Conservation (phyloP, 2,113 vertebrate genomes). For the Phalacrocorax aristotelis region DNA sequence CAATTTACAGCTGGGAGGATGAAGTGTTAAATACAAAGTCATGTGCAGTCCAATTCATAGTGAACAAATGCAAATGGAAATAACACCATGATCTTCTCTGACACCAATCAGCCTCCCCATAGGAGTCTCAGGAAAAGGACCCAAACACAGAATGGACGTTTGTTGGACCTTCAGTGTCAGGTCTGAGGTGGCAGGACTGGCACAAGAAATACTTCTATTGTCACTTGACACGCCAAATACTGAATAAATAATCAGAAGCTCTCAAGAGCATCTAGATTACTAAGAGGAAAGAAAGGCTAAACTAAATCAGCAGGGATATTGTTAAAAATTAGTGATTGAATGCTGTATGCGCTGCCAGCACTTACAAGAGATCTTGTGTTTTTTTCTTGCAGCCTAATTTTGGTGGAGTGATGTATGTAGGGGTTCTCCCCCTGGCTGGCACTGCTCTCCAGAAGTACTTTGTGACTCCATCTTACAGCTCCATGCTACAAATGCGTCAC, state of each 20-base stretch:
- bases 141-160: neutral
- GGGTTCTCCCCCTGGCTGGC: neutral
- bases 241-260: neutral
- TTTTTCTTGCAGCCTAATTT: constrained; percentile 4
- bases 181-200: neutral
- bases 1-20: neutral
- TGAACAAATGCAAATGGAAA: neutral
- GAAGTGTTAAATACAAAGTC: neutral
- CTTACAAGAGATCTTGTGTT: neutral
- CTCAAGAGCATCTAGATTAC: neutral
- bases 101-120: neutral
- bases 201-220: neutral
- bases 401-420: neutral
- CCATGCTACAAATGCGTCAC: neutral
- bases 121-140: neutral
- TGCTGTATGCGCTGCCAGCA: neutral
- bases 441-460: constrained; percentile 3
- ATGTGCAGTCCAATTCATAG: neutral
- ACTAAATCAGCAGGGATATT: neutral
- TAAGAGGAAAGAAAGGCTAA: neutral
- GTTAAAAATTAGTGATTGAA: neutral
- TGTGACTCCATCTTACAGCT: neutral
- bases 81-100: neutral
- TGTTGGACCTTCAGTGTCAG: neutral
- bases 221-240: neutral